Evolutionary conservation across 2,113 vertebrate genomes (phyloP).

Genomic region (Macrotis lagotis): DNA sequence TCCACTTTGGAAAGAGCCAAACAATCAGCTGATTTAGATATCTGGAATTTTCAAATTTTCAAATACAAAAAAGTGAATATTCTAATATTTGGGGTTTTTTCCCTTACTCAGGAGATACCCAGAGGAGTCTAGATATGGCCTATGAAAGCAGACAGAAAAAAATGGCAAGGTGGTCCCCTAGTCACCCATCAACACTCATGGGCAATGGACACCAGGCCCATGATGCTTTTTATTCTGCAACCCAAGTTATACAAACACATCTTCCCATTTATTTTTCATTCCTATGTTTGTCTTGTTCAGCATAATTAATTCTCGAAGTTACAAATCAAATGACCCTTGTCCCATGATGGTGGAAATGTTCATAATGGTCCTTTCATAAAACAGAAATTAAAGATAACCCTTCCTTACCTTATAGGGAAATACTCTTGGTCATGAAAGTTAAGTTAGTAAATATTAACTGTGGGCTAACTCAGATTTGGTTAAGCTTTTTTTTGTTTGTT

Average conservation of each 20-base stretch:
- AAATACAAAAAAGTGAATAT: neutral
- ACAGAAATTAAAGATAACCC: slow-evolving; percentile 70
- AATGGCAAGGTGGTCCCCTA: neutral
- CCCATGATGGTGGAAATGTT: slow-evolving; percentile 71
- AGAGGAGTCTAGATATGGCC: neutral
- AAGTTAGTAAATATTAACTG: slow-evolving; percentile 79
- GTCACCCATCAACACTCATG: slow-evolving; percentile 39
- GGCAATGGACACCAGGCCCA: slow-evolving; percentile 10
- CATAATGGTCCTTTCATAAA: slow-evolving; percentile 76
- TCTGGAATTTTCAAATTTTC: neutral
- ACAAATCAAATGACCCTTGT: slow-evolving; percentile 75
- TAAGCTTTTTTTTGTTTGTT: neutral
- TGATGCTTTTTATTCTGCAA: slow-evolving; percentile 77
- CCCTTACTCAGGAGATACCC: neutral
- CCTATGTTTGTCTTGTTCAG: slow-evolving; percentile 66
- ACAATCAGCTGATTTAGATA: neutral
- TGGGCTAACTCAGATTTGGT: slow-evolving; percentile 29
- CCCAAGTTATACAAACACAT: slow-evolving; percentile 70
- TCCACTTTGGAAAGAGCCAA: neutral
- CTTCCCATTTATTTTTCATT: slow-evolving; percentile 60
- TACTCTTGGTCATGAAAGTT: slow-evolving; percentile 79
- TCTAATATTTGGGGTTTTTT: neutral
- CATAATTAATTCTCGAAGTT: slow-evolving; percentile 75
- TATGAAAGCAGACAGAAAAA: neutral
- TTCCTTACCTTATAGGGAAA: slow-evolving; percentile 78